Percentiles rank a stretch among this genome's conserved stretches.
phyloP scores from a whole-genome alignment of 2,888 invertebrate species.

The Acronicta alni region DNA sequence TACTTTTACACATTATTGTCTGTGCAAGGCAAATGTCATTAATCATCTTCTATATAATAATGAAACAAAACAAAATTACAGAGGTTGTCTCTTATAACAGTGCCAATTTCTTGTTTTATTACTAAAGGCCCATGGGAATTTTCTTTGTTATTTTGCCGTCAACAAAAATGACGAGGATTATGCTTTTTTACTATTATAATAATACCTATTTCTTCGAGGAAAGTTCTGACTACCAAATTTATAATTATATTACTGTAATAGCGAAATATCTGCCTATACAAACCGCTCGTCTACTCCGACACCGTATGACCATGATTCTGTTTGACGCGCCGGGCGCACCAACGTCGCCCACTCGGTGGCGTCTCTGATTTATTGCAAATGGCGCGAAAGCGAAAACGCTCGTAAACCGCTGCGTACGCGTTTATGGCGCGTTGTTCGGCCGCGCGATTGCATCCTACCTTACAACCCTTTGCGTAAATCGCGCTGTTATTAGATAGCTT shows the following conservation, averaged over 20 bases:
- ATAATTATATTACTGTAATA: too few relatives aligned
- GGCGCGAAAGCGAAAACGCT: conserved; percentile 88
- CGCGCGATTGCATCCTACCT: conserved; percentile 76
- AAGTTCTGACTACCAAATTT: background rate
- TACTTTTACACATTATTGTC: too few relatives aligned
- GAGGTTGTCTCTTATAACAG: too few relatives aligned
- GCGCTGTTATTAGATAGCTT: conserved; percentile 69
- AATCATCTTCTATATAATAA: too few relatives aligned
- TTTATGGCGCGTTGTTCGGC: conserved; percentile 83
- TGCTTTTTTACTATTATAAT: too few relatives aligned
- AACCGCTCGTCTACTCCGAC: conserved; percentile 61
- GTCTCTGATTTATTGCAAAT: conserved; percentile 88
- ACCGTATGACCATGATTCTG: conserved; percentile 72
- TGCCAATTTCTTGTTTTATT: too few relatives aligned
- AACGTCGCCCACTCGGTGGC: conserved; percentile 81
- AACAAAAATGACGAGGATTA: too few relatives aligned
- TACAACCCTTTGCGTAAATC: conserved; percentile 73
- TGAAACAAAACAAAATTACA: too few relatives aligned
- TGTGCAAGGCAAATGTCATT: too few relatives aligned
- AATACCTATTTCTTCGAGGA: background rate
- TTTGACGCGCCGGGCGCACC: conserved; percentile 68
- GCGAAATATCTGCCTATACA: background rate
- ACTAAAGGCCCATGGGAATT: too few relatives aligned
- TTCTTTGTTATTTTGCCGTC: too few relatives aligned
- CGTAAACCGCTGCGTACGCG: conserved; percentile 79